phyloP scores from a whole-genome alignment of 1,140 invertebrate species.

The Ptiloglossa arizonensis region DNA sequence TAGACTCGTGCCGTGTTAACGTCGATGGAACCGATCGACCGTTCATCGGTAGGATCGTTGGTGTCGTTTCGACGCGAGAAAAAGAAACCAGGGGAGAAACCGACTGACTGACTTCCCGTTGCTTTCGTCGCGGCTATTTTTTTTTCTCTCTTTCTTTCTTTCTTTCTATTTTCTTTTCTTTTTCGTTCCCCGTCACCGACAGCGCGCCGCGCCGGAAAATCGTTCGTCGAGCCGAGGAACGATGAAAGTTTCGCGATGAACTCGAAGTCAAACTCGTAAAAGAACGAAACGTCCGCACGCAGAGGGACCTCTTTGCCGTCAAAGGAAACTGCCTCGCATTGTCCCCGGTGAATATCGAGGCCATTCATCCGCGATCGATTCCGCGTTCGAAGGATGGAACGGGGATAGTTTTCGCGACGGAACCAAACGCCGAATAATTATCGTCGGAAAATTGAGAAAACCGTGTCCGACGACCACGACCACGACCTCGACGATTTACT shows the following conservation, averaged over 20 bases:
- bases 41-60: not conserved
- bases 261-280: slow-evolving; percentile 33
- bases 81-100: not conserved
- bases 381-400: slow-evolving; percentile 2
- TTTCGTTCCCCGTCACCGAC: no score
- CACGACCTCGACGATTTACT: slow-evolving; percentile 5
- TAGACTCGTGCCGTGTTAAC: slow-evolving; percentile 27
- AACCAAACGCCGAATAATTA: slow-evolving; percentile 29
- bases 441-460: slow-evolving; percentile 1
- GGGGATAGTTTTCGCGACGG: not conserved
- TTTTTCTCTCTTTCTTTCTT: no score
- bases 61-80: not conserved
- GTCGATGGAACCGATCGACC: not conserved
- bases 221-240: slow-evolving; percentile 6
- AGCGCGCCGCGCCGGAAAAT: slow-evolving; percentile 24
- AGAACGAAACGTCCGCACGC: slow-evolving; percentile 42
- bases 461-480: slow-evolving; percentile 5
- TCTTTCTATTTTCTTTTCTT: no score
- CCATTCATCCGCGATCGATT: slow-evolving; percentile 31
- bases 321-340: slow-evolving; percentile 36
- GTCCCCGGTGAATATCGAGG: slow-evolving; percentile 37
- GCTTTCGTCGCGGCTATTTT: not conserved
- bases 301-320: slow-evolving; percentile 27
- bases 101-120: not conserved
- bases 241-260: slow-evolving; percentile 36